Conservation (phyloP, 2,888 invertebrate genomes). For the Heliconius hortense region DNA sequence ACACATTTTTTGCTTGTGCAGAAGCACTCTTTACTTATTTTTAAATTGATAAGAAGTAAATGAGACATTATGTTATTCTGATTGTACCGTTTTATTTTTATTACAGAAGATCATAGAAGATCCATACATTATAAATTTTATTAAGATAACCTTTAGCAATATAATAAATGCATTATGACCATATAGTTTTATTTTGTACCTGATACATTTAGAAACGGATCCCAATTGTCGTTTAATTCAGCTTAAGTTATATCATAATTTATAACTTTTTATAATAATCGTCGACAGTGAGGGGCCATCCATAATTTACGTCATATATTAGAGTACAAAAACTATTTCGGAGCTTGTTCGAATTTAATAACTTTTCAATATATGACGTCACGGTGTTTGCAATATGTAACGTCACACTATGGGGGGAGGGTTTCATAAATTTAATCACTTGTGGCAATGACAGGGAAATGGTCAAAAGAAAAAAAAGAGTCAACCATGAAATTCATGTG, state of each 20-base stretch:
- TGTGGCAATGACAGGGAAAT: too few species aligned
- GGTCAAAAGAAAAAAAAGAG: too few species aligned
- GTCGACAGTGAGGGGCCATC: background rate
- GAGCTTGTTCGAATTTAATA: too few species aligned
- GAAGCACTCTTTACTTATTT: background rate
- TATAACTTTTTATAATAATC: background rate
- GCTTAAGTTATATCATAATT: background rate
- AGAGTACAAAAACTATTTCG: background rate
- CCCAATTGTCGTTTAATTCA: background rate
- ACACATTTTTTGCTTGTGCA: background rate
- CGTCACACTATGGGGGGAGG: too few species aligned
- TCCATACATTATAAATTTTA: slow-evolving; percentile 41
- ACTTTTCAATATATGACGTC: too few species aligned
- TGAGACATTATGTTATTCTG: slow-evolving; percentile 34
- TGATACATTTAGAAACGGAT: slow-evolving; percentile 14
- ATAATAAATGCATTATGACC: slow-evolving; percentile 65
- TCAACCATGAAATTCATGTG: background rate
- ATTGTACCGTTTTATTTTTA: slow-evolving; percentile 43
- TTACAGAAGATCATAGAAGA: slow-evolving; percentile 39
- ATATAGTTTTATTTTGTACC: slow-evolving; percentile 49
- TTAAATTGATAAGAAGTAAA: slow-evolving; percentile 26
- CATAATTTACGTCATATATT: background rate
- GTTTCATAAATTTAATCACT: too few species aligned
- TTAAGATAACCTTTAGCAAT: slow-evolving; percentile 50
- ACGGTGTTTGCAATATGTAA: too few species aligned